Evolutionary conservation across 1,140 invertebrate species (phyloP).

Genomic region (Neoseiulus cucumeris): DNA sequence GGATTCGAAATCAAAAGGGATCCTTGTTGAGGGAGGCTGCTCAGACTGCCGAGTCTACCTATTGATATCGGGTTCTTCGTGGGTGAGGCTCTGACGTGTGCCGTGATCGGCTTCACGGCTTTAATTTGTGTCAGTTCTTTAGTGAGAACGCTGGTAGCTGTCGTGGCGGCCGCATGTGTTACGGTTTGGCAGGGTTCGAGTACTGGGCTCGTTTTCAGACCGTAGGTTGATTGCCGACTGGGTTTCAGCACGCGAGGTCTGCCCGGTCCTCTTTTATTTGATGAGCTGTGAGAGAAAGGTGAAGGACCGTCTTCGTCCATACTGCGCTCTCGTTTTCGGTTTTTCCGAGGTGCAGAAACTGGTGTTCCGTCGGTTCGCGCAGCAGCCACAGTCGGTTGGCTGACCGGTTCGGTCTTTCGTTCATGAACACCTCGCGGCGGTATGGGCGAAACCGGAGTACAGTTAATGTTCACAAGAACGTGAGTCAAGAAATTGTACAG

Average conservation of each 20-base stretch:
- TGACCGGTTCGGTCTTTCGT: background rate
- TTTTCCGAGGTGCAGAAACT: background rate
- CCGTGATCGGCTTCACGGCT: background rate
- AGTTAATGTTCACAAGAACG: background rate
- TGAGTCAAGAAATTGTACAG: constrained; percentile 17
- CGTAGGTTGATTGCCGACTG: background rate
- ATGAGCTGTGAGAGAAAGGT: background rate
- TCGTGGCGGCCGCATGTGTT: background rate
- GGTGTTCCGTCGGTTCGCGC: background rate
- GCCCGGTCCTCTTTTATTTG: background rate
- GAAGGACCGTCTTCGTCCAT: background rate
- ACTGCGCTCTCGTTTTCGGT: constrained; percentile 3
- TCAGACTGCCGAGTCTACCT: background rate
- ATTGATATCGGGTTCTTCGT: constrained; percentile 10
- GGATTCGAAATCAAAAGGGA: background rate
- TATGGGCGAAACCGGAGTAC: background rate
- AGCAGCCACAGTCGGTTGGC: background rate
- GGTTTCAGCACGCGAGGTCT: background rate
- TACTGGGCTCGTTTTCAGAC: background rate
- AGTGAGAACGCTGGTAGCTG: constrained; percentile 7
- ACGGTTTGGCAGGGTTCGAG: background rate
- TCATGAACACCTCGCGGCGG: background rate
- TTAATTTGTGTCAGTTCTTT: background rate
- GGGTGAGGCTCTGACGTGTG: background rate
- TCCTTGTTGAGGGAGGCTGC: background rate